Conservation (phyloP, 2,888 invertebrate genomes). For the Cylloceria caligata region DNA sequence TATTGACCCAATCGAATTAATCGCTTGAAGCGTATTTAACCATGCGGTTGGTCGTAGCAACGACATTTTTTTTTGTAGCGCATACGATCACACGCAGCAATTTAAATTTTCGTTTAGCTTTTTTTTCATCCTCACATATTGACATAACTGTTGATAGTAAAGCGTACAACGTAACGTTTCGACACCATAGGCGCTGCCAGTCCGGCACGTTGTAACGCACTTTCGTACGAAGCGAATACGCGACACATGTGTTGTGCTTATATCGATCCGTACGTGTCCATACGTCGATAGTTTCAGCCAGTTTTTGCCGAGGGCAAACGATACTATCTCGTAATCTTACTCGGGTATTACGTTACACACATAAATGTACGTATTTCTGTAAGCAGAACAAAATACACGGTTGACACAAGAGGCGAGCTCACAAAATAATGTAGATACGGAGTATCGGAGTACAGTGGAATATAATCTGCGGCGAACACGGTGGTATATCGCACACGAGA, state of each 20-base stretch:
- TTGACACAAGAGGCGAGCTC: not conserved
- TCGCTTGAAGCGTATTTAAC: too few species aligned
- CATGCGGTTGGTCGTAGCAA: too few species aligned
- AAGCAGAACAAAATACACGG: not conserved
- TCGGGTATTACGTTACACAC: not conserved
- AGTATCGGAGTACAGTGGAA: slow-evolving; percentile 26
- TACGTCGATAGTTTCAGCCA: slow-evolving; percentile 19
- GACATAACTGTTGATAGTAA: too few species aligned
- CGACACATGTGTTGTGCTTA: slow-evolving; percentile 14
- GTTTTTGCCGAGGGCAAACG: not conserved
- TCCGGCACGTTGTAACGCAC: too few species aligned
- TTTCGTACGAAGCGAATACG: too few species aligned
- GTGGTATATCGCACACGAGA: not conserved
- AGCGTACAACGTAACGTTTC: too few species aligned
- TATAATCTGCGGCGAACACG: slow-evolving; percentile 43
- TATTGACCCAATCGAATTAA: too few species aligned
- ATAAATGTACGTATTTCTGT: not conserved
- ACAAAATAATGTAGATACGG: not conserved
- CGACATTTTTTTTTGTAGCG: too few species aligned
- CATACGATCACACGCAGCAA: too few species aligned
- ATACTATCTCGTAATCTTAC: not conserved
- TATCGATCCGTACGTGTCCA: not conserved
- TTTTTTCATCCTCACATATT: too few species aligned
- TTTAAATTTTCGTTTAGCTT: too few species aligned
- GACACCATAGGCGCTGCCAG: too few species aligned